phyloP scores from a whole-genome alignment of 2,888 invertebrate species.

The Tanypteryx hageni region DNA sequence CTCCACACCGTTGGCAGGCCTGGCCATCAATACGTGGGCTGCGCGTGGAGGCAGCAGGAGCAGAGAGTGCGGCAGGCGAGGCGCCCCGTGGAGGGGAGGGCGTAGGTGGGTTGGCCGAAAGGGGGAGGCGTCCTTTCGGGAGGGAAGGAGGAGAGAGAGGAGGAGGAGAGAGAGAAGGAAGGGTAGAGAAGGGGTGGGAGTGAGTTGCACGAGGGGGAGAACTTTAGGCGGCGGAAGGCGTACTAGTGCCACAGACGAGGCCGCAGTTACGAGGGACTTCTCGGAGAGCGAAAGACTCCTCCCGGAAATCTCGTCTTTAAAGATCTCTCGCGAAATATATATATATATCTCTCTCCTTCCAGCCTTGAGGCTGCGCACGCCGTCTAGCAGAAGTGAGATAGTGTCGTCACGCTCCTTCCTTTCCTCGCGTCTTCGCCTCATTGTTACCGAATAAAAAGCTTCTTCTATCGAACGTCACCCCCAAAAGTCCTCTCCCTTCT shows the following conservation, averaged over 20 bases:
- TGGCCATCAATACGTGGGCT: constrained; percentile 62
- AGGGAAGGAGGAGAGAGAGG: neutral
- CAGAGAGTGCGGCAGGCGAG: constrained; percentile 32
- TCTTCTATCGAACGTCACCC: neutral
- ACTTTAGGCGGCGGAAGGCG: constrained; percentile 29
- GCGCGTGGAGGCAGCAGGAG: constrained; percentile 59
- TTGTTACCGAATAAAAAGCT: neutral
- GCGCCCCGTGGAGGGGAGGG: neutral
- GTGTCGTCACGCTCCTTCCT: neutral
- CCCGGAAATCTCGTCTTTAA: neutral
- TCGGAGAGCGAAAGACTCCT: neutral
- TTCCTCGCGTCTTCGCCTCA: neutral
- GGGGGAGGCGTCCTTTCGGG: neutral
- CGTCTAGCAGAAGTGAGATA: neutral
- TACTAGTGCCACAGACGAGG: constrained; percentile 59
- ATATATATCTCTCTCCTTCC: neutral
- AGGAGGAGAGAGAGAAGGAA: neutral
- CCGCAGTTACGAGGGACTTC: constrained; percentile 53
- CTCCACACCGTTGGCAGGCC: constrained; percentile 51
- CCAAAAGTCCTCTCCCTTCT: neutral
- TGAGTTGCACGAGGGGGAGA: constrained; percentile 2
- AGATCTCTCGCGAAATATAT: neutral
- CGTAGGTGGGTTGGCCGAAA: neutral
- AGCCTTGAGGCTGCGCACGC: neutral
- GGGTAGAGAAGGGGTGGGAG: neutral